These are phyloP conservation scores for Cheilosia vernalis DNA, from an alignment of 2,888 invertebrate species.

Conservation along the genomic window DNA sequence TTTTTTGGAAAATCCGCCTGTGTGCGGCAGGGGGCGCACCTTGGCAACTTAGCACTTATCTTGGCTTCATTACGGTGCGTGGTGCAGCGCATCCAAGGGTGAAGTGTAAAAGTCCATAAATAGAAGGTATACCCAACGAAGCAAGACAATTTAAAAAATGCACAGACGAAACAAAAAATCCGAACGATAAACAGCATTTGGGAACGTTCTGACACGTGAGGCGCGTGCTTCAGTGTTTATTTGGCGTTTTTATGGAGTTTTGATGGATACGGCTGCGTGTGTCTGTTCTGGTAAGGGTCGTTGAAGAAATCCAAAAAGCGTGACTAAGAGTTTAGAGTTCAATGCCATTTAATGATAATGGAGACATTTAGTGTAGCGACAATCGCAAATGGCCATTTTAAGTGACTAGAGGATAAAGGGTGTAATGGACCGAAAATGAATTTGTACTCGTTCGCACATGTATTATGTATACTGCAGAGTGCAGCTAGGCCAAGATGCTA, in stretches of 20 bases:
- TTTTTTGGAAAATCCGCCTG: no score
- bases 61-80: constrained; percentile 45
- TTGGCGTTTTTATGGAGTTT: constrained; percentile 61
- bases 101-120: constrained; percentile 67
- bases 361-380: constrained; percentile 52
- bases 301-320: constrained; percentile 45
- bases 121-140: constrained; percentile 63
- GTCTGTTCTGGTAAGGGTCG: constrained; percentile 60
- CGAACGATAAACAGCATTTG: constrained; percentile 50
- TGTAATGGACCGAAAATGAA: constrained; percentile 39
- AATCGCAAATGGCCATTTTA: constrained; percentile 43
- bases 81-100: constrained; percentile 52
- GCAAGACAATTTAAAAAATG: constrained; percentile 46
- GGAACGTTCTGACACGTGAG: constrained; percentile 66
- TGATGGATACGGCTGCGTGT: constrained; percentile 63
- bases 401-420: neutral
- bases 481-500: no score
- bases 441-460: no score
- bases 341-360: constrained; percentile 64
- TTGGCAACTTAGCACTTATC: constrained; percentile 42
- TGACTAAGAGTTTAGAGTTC: constrained; percentile 69
- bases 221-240: constrained; percentile 63
- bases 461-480: no score
- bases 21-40: constrained; percentile 54
- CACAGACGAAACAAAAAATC: constrained; percentile 8